Base-by-base conservation (phyloP, 53 echinoderm and acorn worm species). In the Henricia sp. region DNA sequence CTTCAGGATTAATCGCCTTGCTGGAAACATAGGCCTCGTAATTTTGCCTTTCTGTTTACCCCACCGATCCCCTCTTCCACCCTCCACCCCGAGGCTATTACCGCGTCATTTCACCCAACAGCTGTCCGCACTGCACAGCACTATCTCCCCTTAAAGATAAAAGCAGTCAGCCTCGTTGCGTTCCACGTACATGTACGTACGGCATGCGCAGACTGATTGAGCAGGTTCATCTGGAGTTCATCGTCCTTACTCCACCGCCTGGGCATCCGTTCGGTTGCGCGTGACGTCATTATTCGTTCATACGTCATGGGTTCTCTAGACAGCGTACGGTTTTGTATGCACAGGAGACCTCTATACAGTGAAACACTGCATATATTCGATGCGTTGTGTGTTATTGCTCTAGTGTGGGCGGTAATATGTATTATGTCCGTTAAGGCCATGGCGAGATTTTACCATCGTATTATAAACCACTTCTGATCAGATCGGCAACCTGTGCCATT, bases 211-310 rank as follows among this genome's bases (percentile, higher is more conserved):
- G 25, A 30, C 10, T 8, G 38, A 67, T 40, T 23, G n/a, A 9
- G 67, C 40, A 39, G n/a, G 70, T 70, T 70, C 70, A 70, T 3
- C 26, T 27, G 46, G 43, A 70, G 70, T 70, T 70, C 70, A 70
- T 70, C 29, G 70, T 70, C 70, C 70, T 43, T 70, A 46, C 46
- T 70, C n/a, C 46, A 70, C 70, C 46, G 23, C 68, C 9, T n/a
- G 6, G 38, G 17, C 28, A 30, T 17, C 25, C 28, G 70, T 28
- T 36, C 40, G 3, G 70, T 28, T 44, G 46, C 17, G 43, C 25
- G 12, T 70, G 70, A 70, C 70, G 70, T 70, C 70, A 70, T 44
- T 27, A 70, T 70, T 42, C 46, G 70, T 21, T 70, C 70, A 70
- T 44, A 70, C 70, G 70, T 70, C 70, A 70, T 30, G 46, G 48